Base-by-base conservation (phyloP, 2,797 vertebrate genomes). In the Mormyrus proboscirostris region DNA sequence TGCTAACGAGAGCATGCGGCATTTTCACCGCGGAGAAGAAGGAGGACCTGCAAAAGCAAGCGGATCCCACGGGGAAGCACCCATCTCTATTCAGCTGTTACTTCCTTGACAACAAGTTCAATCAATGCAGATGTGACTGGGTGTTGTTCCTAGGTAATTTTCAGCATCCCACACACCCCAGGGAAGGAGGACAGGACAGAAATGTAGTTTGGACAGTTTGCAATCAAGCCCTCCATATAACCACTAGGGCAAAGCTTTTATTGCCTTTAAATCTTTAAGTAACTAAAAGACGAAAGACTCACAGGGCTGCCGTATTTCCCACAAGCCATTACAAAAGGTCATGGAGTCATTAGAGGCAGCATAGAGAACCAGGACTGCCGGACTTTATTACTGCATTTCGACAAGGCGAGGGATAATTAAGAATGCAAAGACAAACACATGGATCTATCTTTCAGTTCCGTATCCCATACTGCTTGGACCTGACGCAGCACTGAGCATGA, bases 41-140 rank as follows among this genome's bases (percentile, higher is more conserved):
- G 10, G n/a, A 82, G 88, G 41, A 73, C 22, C 57, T 49, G 38
- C 25, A 73, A 29, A 73, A 14, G 49, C 9, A 5, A n/a, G 47
- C 62, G 38, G 83, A 86, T 50, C 84, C 47, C 19, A 49, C n/a
- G 47, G 62, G 85, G 55, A 90, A 55, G 47, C 83, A 53, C 90
- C 91, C 76, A 91, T 91, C 51, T 90, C 53, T 65, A 89, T 73
- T 90, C 89, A 83, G 87, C 89, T 89, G 38, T 88, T 59, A 89
- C 59, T 79, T 55, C 87, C 87, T 90, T 89, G 89, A 19, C 47
- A 89, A 89, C 86, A 47, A 84, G 49, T 76, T 69, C 90, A 91
- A 92, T 93, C 89, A 88, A 92, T 90, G 91, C 19, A 91, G 91
- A 88, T 89, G 53, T 88, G 87, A 90, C 90, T 62, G 84, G 88